Percentiles rank a stretch among this genome's conserved stretches.
Conservation (phyloP, 2,888 invertebrate species). For the Hirtodrosophila alboralis region DNA sequence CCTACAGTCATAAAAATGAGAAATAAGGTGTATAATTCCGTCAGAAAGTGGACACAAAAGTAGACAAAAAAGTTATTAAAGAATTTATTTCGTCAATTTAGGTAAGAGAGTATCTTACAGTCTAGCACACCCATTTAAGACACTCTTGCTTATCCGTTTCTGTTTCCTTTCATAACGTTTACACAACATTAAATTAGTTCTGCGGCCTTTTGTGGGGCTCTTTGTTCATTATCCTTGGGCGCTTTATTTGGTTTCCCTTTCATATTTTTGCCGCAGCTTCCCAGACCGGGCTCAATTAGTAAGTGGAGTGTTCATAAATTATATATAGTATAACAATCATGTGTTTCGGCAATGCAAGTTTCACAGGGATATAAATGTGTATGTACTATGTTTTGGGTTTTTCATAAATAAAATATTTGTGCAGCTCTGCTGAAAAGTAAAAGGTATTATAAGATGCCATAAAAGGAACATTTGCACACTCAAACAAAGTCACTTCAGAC, state of each 20-base stretch:
- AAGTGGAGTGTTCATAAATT: conserved; percentile 31
- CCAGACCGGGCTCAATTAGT: conserved; percentile 56
- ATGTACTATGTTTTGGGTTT: no score
- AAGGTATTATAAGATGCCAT: not conserved
- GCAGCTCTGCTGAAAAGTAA: not conserved
- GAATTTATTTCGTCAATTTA: no score
- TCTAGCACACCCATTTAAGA: no score
- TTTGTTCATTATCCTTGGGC: conserved; percentile 35
- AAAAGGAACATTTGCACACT: no score
- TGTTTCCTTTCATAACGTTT: conserved; percentile 24
- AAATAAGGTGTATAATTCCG: no score
- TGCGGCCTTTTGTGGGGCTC: conserved; percentile 6
- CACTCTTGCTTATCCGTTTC: no score
- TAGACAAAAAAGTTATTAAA: no score
- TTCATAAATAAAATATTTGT: conserved; percentile 2
- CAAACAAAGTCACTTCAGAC: conserved; percentile 2
- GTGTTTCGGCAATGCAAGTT: conserved; percentile 3
- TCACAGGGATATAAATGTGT: not conserved
- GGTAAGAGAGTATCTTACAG: no score
- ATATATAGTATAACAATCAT: conserved; percentile 11
- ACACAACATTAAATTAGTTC: conserved; percentile 37
- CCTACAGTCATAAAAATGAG: no score
- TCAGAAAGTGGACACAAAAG: no score
- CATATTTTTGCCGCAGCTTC: conserved; percentile 45
- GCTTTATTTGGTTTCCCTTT: conserved; percentile 48